phyloP scores from a whole-genome alignment of 2,888 invertebrate species.

The Epirrhoe tristata region DNA sequence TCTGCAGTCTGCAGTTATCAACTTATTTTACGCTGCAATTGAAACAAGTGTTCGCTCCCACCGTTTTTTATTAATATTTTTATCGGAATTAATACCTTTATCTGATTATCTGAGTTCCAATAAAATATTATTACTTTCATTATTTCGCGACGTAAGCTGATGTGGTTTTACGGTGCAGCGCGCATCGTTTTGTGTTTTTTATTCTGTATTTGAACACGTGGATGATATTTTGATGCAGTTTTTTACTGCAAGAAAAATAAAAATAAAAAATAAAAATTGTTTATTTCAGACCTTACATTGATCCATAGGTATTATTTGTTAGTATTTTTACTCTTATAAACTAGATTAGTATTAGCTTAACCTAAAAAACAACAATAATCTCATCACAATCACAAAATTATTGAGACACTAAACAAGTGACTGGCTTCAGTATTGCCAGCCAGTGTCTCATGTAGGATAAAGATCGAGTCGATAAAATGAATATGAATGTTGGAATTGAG shows the following conservation, averaged over 20 bases:
- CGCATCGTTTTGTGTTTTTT: slow-evolving; percentile 51
- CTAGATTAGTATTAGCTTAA: too few species aligned
- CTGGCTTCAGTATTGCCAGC: too few species aligned
- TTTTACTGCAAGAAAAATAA: not conserved
- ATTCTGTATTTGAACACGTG: slow-evolving; percentile 37
- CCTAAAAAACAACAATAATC: too few species aligned
- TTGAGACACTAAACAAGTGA: too few species aligned
- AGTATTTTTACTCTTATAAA: too few species aligned
- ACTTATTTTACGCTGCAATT: slow-evolving; percentile 29
- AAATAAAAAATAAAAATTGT: too few species aligned
- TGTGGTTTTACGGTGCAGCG: slow-evolving; percentile 70
- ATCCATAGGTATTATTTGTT: too few species aligned
- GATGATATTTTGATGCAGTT: not conserved
- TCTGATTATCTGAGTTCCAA: slow-evolving; percentile 78
- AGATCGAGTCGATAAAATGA: not conserved
- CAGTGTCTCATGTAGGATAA: too few species aligned
- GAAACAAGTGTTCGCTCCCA: slow-evolving; percentile 76
- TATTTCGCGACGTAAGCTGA: slow-evolving; percentile 70
- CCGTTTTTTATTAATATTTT: slow-evolving; percentile 55
- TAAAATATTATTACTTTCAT: slow-evolving; percentile 66
- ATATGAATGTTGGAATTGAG: too few species aligned
- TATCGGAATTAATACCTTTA: slow-evolving; percentile 77
- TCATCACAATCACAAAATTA: too few species aligned
- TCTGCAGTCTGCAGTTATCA: slow-evolving; percentile 13
- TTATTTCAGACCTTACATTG: too few species aligned